phyloP scores from a whole-genome alignment of 1,140 invertebrate species.

The Papilio dardanus region DNA sequence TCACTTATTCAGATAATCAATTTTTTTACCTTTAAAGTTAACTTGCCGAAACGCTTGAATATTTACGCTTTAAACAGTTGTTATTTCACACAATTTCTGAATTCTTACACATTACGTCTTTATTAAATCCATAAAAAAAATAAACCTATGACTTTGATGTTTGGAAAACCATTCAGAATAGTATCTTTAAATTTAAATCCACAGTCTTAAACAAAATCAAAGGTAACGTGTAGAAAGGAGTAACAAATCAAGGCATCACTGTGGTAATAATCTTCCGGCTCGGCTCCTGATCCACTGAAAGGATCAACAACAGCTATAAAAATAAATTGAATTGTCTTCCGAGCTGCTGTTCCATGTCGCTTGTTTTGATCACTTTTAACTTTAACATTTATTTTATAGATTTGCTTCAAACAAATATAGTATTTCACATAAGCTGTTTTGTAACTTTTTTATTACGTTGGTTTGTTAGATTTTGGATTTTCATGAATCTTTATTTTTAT shows the following conservation, averaged over 20 bases:
- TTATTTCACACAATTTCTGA: too few species aligned
- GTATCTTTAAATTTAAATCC: conserved; percentile 26
- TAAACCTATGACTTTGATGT: not conserved
- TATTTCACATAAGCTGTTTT: conserved; percentile 20
- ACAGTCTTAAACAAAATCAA: not conserved
- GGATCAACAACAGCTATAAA: conserved; percentile 71
- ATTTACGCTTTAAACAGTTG: too few species aligned
- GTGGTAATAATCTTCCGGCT: conserved; percentile 68
- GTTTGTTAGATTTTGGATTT: not conserved
- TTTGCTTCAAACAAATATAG: conserved; percentile 17
- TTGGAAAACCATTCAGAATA: not conserved
- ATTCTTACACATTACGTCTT: too few species aligned
- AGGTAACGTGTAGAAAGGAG: conserved; percentile 41
- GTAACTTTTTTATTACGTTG: conserved; percentile 33
- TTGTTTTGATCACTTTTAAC: conserved; percentile 35
- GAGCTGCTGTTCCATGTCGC: conserved; percentile 57
- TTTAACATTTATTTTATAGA: conserved; percentile 21
- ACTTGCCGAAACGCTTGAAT: too few species aligned
- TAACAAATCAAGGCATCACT: conserved; percentile 59
- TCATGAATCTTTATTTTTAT: not conserved
- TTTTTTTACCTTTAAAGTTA: too few species aligned
- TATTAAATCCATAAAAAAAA: too few species aligned
- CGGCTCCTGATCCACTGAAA: conserved; percentile 60
- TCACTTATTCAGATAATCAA: too few species aligned
- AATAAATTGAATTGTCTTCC: conserved; percentile 78